These are phyloP conservation scores for Podarcis cretensis DNA, from an alignment of 2,113 vertebrate species.

Conservation along the genomic window DNA sequence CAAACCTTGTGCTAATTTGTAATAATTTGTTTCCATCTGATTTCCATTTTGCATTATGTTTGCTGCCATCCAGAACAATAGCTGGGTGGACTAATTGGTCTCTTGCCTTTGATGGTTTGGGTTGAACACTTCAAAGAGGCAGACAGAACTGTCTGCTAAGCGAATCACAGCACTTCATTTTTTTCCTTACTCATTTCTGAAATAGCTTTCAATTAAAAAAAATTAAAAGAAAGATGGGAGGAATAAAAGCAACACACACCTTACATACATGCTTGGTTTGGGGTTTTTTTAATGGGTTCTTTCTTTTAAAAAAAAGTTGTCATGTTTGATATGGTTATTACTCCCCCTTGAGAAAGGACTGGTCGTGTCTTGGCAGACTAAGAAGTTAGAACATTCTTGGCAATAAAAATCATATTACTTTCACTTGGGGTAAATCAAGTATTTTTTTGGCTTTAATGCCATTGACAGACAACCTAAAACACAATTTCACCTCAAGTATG, in stretches of 20 bases:
- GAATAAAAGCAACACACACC: neutral
- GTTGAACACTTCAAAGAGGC: constrained; percentile 55
- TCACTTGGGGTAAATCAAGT: neutral
- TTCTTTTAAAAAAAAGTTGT: neutral
- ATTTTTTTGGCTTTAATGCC: neutral
- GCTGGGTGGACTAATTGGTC: neutral
- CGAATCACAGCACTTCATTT: constrained; percentile 31
- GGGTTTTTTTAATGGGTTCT: neutral
- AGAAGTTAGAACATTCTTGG: constrained; percentile 35
- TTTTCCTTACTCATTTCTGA: constrained; percentile 33
- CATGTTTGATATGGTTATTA: constrained; percentile 16
- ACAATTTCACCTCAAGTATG: neutral
- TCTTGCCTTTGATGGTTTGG: constrained; percentile 32
- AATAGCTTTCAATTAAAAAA: constrained; percentile 59
- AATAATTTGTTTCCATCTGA: constrained; percentile 41
- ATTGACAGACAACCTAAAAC: neutral
- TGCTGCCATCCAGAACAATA: constrained; percentile 15
- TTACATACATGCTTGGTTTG: neutral
- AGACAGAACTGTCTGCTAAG: constrained; percentile 37
- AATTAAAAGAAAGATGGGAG: neutral
- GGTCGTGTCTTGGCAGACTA: constrained; percentile 44
- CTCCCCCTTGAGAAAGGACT: constrained; percentile 47
- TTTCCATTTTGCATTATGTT: constrained; percentile 23
- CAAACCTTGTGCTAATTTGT: neutral
- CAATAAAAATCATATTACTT: constrained; percentile 7